A percentile compares a stretch with the other conserved stretches of the same genome.
Conservation (phyloP, 2,888 invertebrate species). For the Tipula vernalis region DNA sequence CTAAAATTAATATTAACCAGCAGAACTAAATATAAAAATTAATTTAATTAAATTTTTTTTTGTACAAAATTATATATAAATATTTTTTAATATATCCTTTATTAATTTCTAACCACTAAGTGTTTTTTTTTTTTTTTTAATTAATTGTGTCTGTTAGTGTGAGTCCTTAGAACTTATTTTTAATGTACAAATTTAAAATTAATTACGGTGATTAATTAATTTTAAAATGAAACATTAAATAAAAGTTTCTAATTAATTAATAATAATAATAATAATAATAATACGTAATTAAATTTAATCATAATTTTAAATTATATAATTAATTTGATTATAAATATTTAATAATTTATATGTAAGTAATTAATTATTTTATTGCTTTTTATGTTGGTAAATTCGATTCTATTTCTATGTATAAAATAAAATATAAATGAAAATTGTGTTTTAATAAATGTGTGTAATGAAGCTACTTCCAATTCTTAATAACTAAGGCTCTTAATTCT, state of each 20-base stretch:
- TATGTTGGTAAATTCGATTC: neutral
- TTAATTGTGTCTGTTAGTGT: slow-evolving; percentile 14
- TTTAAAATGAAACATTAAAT: neutral
- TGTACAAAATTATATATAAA: neutral
- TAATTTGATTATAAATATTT: neutral
- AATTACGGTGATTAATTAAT: neutral
- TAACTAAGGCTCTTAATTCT: neutral
- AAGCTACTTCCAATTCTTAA: neutral
- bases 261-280: neutral
- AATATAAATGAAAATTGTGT: neutral
- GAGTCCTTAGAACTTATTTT: slow-evolving; percentile 11
- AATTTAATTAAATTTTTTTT: neutral
- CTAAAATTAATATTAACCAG: neutral
- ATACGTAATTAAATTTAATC: neutral
- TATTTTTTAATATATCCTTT: neutral
- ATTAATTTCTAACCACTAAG: neutral
- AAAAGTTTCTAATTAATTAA: neutral
- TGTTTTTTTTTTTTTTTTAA: slow-evolving; percentile 9
- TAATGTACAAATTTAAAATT: neutral
- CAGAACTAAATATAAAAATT: neutral
- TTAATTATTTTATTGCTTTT: neutral
- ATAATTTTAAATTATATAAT: neutral
- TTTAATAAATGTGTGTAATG: neutral
- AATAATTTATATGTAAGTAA: neutral
- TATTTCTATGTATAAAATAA: neutral